A percentile compares a stretch with the other conserved stretches of the same genome.
These are phyloP conservation scores for Motacilla tschutschensis DNA, from an alignment of 2,113 vertebrate genomes.

Conservation along the genomic window DNA sequence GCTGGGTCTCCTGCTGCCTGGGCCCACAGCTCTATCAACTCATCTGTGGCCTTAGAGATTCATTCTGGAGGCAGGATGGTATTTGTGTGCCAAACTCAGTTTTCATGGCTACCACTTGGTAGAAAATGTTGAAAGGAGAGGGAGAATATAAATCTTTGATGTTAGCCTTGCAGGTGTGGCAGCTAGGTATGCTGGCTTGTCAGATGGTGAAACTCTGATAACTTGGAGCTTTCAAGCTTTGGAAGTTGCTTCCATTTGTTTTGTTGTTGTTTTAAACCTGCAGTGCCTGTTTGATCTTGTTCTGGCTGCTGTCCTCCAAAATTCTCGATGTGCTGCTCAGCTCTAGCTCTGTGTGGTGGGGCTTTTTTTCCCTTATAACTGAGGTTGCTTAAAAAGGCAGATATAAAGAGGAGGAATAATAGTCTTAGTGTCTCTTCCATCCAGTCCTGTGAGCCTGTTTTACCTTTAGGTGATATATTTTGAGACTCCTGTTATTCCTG, in stretches of 20 bases:
- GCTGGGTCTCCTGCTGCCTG: rapidly evolving
- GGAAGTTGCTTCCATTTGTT: background rate
- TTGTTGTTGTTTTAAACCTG: background rate
- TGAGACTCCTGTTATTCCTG: background rate
- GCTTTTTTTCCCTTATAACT: background rate
- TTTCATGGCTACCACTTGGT: background rate
- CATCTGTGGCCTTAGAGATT: background rate
- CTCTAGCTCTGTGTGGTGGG: background rate
- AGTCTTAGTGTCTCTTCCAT: background rate
- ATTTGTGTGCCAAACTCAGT: background rate
- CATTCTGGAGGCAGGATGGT: background rate
- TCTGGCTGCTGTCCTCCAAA: background rate
- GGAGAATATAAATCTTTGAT: background rate
- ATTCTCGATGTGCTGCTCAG: background rate
- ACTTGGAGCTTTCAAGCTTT: background rate
- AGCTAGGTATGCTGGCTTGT: background rate
- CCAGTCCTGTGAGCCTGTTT: background rate
- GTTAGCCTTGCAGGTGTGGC: background rate
- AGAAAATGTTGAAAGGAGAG: background rate
- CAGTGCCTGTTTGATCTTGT: background rate
- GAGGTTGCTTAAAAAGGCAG: background rate
- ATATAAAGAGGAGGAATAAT: background rate
- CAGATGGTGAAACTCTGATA: background rate
- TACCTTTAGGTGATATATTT: background rate
- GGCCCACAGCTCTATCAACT: background rate